These are phyloP conservation scores for Streptopelia turtur DNA, from an alignment of 2,797 vertebrate genomes.

Conservation along the genomic window DNA sequence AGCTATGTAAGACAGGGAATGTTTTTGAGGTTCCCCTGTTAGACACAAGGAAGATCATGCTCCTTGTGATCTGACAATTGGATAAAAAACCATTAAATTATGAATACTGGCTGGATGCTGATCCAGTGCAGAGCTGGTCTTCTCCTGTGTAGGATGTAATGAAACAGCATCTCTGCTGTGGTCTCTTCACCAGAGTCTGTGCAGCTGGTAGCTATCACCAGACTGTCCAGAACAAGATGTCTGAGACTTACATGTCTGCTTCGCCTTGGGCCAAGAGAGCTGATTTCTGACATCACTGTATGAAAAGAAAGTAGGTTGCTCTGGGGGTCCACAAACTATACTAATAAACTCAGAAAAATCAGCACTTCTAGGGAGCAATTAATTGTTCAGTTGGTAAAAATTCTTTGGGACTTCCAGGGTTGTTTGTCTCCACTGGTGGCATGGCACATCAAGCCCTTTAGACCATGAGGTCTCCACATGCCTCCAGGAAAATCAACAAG, in stretches of 20 bases:
- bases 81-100: background rate
- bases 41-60: background rate
- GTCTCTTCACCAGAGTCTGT: background rate
- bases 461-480: background rate
- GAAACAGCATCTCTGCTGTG: background rate
- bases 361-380: background rate
- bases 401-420: background rate
- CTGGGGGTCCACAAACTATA: accelerated
- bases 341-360: background rate
- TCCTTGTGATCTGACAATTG: background rate
- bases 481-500: background rate
- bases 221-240: background rate
- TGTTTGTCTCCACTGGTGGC: background rate
- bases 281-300: background rate
- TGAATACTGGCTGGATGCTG: background rate
- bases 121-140: background rate
- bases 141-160: background rate
- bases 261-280: background rate
- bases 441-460: background rate
- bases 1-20: background rate
- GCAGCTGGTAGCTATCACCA: background rate
- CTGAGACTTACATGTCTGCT: background rate
- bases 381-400: background rate
- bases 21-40: background rate
- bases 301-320: accelerated